phyloP scores from a whole-genome alignment of 2,797 vertebrate species.

The Hoplostethus atlanticus region DNA sequence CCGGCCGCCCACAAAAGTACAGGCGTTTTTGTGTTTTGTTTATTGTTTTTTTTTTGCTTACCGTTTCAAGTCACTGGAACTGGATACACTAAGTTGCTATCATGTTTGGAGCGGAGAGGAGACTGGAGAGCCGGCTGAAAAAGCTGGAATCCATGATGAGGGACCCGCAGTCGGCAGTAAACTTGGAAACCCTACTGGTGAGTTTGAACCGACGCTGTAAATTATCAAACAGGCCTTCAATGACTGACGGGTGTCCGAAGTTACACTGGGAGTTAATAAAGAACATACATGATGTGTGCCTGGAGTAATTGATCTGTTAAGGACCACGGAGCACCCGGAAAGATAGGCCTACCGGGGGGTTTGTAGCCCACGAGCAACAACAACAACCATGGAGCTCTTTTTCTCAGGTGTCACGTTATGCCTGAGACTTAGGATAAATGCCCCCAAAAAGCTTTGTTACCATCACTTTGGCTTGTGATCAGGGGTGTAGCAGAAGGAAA shows the following conservation, averaged over 20 bases:
- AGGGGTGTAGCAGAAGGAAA: conserved; percentile 20
- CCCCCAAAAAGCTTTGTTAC: too few species aligned
- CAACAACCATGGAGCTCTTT: background rate
- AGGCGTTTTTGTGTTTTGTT: conserved; percentile 47
- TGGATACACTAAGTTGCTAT: conserved; percentile 37
- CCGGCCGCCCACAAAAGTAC: background rate
- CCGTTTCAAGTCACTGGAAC: conserved; percentile 40
- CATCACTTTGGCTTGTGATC: background rate
- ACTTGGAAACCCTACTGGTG: conserved; percentile 85
- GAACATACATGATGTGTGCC: background rate
- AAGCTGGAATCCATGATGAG: conserved; percentile 82
- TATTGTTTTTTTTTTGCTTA: background rate
- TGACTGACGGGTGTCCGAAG: background rate
- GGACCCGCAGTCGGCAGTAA: conserved; percentile 78
- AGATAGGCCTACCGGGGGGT: background rate
- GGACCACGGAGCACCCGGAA: conserved; percentile 1
- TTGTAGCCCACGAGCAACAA: background rate
- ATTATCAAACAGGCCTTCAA: background rate
- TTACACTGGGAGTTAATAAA: background rate
- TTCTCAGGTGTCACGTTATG: too few species aligned
- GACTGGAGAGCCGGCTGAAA: conserved; percentile 77
- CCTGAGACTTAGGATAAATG: too few species aligned
- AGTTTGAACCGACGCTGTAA: conserved; percentile 51
- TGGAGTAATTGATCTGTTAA: background rate
- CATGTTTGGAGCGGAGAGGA: conserved; percentile 83